Percentiles rank a stretch among this genome's conserved stretches.
phyloP scores from a whole-genome alignment of 2,797 vertebrate genomes.

The Gymnoscopelus braueri region DNA sequence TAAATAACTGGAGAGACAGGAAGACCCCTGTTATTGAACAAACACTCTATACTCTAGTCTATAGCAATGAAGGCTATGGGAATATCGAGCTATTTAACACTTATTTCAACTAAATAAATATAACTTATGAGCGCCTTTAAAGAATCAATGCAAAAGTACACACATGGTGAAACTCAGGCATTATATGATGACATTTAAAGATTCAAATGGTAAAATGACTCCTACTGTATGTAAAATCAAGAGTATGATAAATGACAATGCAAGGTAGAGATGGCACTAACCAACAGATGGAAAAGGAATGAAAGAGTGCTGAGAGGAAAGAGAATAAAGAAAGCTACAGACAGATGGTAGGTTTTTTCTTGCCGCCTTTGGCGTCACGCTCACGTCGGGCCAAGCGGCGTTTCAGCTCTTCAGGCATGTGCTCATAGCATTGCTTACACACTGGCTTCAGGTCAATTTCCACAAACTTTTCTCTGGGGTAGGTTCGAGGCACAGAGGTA shows the following conservation, averaged over 20 bases:
- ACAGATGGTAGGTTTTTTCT: conserved; percentile 91
- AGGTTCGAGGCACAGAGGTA: conserved; percentile 44
- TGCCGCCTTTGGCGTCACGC: conserved; percentile 89
- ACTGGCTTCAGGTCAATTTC: conserved; percentile 97
- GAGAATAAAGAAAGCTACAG: conserved; percentile 81
- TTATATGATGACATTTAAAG: too few relatives aligned
- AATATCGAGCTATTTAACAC: too few relatives aligned
- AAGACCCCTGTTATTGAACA: too few relatives aligned
- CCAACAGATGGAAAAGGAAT: conserved; percentile 17
- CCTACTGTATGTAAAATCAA: too few relatives aligned
- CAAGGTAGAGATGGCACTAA: conserved; percentile 31
- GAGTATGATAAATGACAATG: background rate
- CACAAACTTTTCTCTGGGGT: conserved; percentile 97
- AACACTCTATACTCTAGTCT: too few relatives aligned
- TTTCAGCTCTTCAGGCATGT: conserved; percentile 96
- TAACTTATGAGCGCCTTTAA: too few relatives aligned
- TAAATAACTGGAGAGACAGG: too few relatives aligned
- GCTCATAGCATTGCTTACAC: conserved; percentile 97
- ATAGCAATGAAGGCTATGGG: too few relatives aligned
- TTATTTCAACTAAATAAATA: too few relatives aligned
- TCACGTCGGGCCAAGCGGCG: conserved; percentile 92
- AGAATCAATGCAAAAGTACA: too few relatives aligned
- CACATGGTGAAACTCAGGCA: too few relatives aligned
- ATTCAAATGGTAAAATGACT: too few relatives aligned
- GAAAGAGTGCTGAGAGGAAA: conserved; percentile 47